Conservation (phyloP, 92 coral and sea anemone species). For the Umimayanthus chanpuru region DNA sequence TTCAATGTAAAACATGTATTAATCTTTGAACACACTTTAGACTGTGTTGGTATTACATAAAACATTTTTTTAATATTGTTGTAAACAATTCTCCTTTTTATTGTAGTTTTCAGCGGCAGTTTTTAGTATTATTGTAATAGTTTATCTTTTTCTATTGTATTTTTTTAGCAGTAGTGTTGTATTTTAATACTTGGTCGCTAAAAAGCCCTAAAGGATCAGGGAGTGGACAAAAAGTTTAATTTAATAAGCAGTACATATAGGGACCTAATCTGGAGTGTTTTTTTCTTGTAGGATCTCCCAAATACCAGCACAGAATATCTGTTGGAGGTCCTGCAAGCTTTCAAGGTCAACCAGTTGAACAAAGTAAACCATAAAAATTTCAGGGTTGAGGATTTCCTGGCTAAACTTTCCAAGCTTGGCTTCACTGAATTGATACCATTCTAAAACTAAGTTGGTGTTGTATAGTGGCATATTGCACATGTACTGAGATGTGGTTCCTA, state of each 20-base stretch:
- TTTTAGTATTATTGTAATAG: no score
- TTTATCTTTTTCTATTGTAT: no score
- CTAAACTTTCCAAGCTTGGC: conserved; percentile 21
- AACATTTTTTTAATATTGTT: neutral
- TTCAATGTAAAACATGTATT: neutral
- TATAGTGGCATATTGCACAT: neutral
- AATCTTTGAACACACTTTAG: neutral
- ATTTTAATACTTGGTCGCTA: no score
- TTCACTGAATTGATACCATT: conserved; percentile 40
- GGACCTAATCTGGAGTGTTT: neutral
- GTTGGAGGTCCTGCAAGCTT: conserved; percentile 34
- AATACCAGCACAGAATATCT: neutral
- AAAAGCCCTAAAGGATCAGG: no score
- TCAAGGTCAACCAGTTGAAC: neutral
- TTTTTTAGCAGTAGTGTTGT: no score
- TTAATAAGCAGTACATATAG: no score
- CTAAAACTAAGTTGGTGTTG: neutral
- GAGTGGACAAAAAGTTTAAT: no score
- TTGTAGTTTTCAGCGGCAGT: no score
- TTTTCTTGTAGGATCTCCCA: conserved; percentile 25
- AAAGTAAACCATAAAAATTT: neutral
- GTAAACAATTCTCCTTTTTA: neutral
- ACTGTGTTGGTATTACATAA: neutral
- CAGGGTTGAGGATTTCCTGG: conserved; percentile 1
- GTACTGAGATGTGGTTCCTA: neutral